Conservation (phyloP, 2,888 invertebrate species). For the Drosophila falleni region DNA sequence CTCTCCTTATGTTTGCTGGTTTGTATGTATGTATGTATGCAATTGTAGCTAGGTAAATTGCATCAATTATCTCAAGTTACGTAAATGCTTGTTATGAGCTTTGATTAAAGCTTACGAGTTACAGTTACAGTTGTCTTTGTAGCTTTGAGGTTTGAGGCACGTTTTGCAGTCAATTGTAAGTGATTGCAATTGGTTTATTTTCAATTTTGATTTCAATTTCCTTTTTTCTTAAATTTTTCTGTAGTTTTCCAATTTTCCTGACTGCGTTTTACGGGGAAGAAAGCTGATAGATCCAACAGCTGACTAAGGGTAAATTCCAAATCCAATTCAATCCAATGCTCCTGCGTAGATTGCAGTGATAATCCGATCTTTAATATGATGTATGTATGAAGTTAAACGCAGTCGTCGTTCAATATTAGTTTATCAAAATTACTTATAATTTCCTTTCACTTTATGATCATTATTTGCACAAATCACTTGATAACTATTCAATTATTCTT, state of each 20-base stretch:
- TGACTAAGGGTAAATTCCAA: conserved; percentile 21
- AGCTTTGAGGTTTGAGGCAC: conserved; percentile 55
- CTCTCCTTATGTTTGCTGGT: conserved; percentile 48
- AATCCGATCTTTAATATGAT: conserved; percentile 38
- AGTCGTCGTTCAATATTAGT: conserved; percentile 38
- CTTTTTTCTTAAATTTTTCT: conserved; percentile 27
- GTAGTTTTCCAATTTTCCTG: conserved; percentile 40
- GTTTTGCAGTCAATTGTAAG: conserved; percentile 29
- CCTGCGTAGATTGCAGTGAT: conserved; percentile 30
- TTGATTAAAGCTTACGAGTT: conserved; percentile 56
- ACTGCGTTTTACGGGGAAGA: conserved; percentile 53
- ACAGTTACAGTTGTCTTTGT: conserved; percentile 45
- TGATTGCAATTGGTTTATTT: conserved; percentile 32
- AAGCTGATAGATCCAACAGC: conserved; percentile 30
- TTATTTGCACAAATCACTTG: conserved; percentile 53
- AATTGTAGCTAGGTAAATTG: conserved; percentile 45
- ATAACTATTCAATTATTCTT: conserved; percentile 16
- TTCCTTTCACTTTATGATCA: conserved; percentile 69
- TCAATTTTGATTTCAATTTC: conserved; percentile 67
- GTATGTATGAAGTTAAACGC: conserved; percentile 37
- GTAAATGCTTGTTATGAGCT: conserved; percentile 63
- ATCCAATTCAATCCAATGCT: conserved; percentile 53
- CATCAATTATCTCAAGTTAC: conserved; percentile 69
- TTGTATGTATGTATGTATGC: conserved; percentile 24
- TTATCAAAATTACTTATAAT: conserved; percentile 22